These are phyloP conservation scores for Steinernema scapterisci DNA, from an alignment of 2,888 invertebrate species.

Conservation along the genomic window DNA sequence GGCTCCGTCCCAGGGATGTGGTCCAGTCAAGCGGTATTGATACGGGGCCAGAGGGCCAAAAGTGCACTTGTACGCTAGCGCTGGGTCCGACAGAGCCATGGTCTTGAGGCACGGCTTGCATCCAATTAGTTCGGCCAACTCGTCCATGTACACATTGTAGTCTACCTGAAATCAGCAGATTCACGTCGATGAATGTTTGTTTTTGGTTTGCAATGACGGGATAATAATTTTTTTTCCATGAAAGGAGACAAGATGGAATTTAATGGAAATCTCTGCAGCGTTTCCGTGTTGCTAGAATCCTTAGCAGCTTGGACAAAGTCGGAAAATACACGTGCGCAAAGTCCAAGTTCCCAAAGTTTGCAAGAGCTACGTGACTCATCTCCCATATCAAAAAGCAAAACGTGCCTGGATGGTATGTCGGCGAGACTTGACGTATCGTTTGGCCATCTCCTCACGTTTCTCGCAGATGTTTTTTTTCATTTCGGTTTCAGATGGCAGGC, in stretches of 20 bases:
- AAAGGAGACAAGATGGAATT: too few species aligned
- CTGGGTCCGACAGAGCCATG: constrained; percentile 53
- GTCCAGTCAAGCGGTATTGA: constrained; percentile 53
- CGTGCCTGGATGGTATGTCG: constrained; percentile 69
- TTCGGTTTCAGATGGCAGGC: constrained; percentile 61
- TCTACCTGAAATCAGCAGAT: constrained; percentile 65
- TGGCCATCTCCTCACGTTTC: constrained; percentile 59
- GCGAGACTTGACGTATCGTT: constrained; percentile 51
- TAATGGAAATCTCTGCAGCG: too few species aligned
- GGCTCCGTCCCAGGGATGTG: constrained; percentile 55
- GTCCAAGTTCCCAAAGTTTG: too few species aligned
- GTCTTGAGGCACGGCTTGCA: constrained; percentile 68
- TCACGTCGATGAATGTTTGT: neutral
- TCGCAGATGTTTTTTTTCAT: constrained; percentile 68
- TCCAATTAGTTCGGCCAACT: constrained; percentile 68
- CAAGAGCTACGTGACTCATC: too few species aligned
- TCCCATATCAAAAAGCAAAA: too few species aligned
- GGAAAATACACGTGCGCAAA: too few species aligned
- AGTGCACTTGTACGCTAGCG: constrained; percentile 33
- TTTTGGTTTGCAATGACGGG: neutral
- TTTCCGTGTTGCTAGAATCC: too few species aligned
- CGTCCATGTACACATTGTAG: constrained; percentile 69
- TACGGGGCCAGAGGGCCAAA: constrained; percentile 52
- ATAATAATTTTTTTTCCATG: too few species aligned
- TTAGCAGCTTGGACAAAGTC: too few species aligned